Percentiles rank a stretch among this genome's conserved stretches.
These are phyloP conservation scores for Bombyx mori DNA, from an alignment of 1,140 invertebrate genomes.

Conservation along the genomic window ASM3026992v2 NC_085122.1:13880001-13880500, in stretches of 20 bases:
- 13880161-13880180: slow-evolving; percentile 41
- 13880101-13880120: slow-evolving; percentile 22
- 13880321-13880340: too few species aligned
- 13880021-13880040: not conserved
- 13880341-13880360: too few species aligned
- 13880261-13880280: not conserved
- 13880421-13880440: too few species aligned
- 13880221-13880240: slow-evolving; percentile 24
- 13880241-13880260: not conserved
- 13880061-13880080: too few species aligned
- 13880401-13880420: too few species aligned
- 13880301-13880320: not conserved
- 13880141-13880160: slow-evolving; percentile 67
- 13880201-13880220: slow-evolving; percentile 48
- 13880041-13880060: not conserved
- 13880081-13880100: too few species aligned
- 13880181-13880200: slow-evolving; percentile 17
- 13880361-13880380: too few species aligned
- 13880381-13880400: too few species aligned
- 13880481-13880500: too few species aligned
- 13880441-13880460: too few species aligned
- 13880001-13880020: too few species aligned
- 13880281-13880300: not conserved
- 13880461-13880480: too few species aligned
- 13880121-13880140: slow-evolving; percentile 31